Evolutionary conservation across 2,113 vertebrate species (phyloP).

Genomic region (Phasianus colchicus): DNA sequence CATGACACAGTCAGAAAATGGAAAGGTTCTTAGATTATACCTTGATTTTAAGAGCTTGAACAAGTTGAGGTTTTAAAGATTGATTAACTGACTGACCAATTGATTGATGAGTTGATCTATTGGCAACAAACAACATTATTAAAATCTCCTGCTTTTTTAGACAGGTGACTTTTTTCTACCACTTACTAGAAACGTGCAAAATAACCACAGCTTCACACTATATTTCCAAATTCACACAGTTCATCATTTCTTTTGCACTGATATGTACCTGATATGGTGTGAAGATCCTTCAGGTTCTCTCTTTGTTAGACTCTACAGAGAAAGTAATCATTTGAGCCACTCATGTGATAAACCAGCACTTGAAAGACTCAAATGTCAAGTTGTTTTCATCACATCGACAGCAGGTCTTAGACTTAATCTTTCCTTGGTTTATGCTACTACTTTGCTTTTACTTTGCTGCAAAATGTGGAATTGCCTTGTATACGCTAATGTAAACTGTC

Average conservation of each 20-base stretch:
- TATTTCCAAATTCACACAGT: not conserved
- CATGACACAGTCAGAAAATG: not conserved
- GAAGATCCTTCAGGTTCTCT: slow-evolving; percentile 30
- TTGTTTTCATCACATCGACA: slow-evolving; percentile 77
- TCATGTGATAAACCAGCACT: slow-evolving; percentile 71
- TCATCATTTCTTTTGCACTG: slow-evolving; percentile 15
- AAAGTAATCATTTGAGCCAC: slow-evolving; percentile 72
- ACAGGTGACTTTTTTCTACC: not conserved
- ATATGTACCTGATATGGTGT: not conserved
- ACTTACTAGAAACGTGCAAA: not conserved
- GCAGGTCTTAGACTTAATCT: slow-evolving; percentile 68
- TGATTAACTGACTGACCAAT: rapidly evolving
- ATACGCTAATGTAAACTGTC: slow-evolving; percentile 56
- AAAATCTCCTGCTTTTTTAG: not conserved
- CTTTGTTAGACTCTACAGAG: slow-evolving; percentile 56
- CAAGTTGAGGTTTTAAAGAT: not conserved
- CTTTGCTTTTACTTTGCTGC: slow-evolving; percentile 45
- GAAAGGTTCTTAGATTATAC: not conserved
- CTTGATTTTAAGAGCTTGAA: not conserved
- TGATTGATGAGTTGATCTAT: not conserved
- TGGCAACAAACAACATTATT: not conserved
- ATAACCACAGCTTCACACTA: not conserved
- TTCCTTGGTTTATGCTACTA: slow-evolving; percentile 61
- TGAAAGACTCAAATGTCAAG: slow-evolving; percentile 80
- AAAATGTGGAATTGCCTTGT: slow-evolving; percentile 64